These are phyloP conservation scores for Ambastaia sidthimunki DNA, from an alignment of 2,797 vertebrate genomes.

Conservation along the genomic window DNA sequence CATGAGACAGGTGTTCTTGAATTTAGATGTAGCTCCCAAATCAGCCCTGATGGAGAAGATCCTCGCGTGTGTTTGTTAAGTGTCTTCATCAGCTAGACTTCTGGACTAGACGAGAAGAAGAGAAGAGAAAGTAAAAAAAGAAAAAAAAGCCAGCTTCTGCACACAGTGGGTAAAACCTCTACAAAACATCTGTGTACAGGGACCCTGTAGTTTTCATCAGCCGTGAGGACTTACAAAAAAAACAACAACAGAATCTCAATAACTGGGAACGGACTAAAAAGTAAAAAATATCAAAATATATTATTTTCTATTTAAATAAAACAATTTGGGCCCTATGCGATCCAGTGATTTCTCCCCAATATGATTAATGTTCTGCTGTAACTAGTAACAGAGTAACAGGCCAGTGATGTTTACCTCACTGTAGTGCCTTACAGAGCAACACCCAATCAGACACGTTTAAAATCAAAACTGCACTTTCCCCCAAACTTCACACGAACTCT, in stretches of 20 bases:
- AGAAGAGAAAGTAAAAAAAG: background rate
- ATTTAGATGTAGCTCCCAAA: background rate
- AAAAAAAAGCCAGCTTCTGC: background rate
- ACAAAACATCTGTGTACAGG: background rate
- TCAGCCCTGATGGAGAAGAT: background rate
- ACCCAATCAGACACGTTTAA: conserved; percentile 38
- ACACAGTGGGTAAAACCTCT: background rate
- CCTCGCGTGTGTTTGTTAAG: background rate
- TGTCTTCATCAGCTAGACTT: background rate
- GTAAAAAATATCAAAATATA: conserved; percentile 72
- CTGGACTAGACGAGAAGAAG: background rate
- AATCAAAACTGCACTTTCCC: conserved; percentile 49
- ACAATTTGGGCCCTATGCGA: conserved; percentile 61
- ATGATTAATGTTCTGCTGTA: conserved; percentile 13
- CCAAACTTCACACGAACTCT: conserved; percentile 44
- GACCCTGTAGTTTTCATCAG: background rate
- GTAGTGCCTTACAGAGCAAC: conserved; percentile 26
- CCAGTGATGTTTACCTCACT: conserved; percentile 19
- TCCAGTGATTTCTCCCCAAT: conserved; percentile 53
- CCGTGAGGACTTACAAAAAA: background rate
- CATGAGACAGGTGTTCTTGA: background rate
- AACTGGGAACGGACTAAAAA: conserved; percentile 27
- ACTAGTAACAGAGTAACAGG: conserved; percentile 21
- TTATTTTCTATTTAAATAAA: conserved; percentile 77
- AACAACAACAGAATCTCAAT: background rate